Evolutionary conservation across 2,888 invertebrate species (phyloP), one percentile per base, ranked within the genome.

Genomic region (Pimpla rufipes): DNA sequence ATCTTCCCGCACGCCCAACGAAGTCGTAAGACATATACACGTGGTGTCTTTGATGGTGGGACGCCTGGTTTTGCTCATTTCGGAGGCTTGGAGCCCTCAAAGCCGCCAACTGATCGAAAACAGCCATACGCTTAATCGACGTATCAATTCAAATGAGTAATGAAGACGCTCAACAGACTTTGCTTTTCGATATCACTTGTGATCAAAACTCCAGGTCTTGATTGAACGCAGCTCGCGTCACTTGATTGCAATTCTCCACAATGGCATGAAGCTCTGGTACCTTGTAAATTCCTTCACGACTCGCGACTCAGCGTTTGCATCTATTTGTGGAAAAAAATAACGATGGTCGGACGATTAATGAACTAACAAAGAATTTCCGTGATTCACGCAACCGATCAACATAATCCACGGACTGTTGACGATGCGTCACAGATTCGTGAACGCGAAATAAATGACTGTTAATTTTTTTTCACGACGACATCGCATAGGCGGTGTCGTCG

Each of bases 151-250:
- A 70, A 75, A 70, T 66, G 79, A 79, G 68, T 55, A 23, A 52
- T 37, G 68, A 64, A 64, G 78, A 82, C 68, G 78, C 68, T 68
- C 68, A 52, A 37, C 83, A 83, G 79, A 81, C 75, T 64, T n/a
- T 42, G 21, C 23, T 21, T 21, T 5, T 21, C 42, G 59, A 76
- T 67, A 75, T 59, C 47, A 62, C 66, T 78, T 40, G 21, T 62
- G 55, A 57, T 55, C 40, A 47, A 40, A 75, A 66, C 2, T 62
- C 11, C 2, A 23, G n/a, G n/a, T 42, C 18, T 62, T 62, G 77
- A 81, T 81, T 16, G 42, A 74, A 62, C 42, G 52, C 77, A 81
- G 62, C 40, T 18, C 66, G 16, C 21, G 37, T 40, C 16, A 2
- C 8, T 35, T 1, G 7, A 37, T 37, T 35, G 13, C 11, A 11